Conservation (phyloP, 1,140 invertebrate species). For the Trichonephila clavipes region DNA sequence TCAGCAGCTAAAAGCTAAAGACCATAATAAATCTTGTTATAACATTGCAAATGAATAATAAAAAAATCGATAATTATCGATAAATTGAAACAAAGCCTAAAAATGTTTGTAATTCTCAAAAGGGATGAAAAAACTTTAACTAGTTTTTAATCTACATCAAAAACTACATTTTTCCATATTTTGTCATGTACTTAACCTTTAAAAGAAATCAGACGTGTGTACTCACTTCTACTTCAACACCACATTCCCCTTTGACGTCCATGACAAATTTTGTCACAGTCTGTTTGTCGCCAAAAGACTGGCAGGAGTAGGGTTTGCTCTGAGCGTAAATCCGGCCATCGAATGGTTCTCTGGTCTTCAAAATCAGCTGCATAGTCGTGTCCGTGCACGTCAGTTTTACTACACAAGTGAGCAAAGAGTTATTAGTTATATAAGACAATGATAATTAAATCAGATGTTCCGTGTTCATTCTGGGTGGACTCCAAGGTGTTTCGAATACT, state of each 20-base stretch:
- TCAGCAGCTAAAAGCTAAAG: no score
- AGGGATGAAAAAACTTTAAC: no score
- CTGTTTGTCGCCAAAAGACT: conserved; percentile 81
- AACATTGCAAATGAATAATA: no score
- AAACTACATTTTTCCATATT: no score
- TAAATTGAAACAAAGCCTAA: no score
- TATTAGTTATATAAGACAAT: not conserved
- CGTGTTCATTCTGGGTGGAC: not conserved
- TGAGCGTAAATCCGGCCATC: conserved; percentile 80
- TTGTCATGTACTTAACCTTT: no score
- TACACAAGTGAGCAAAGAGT: not conserved
- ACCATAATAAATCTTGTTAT: no score
- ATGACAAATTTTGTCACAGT: conserved; percentile 81
- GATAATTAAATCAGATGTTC: not conserved
- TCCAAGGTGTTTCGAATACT: no score
- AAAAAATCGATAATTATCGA: no score
- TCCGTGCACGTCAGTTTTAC: conserved; percentile 82
- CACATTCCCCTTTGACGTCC: conserved; percentile 79
- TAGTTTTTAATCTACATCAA: no score
- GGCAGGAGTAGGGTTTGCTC: conserved; percentile 79
- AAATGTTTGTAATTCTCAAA: no score
- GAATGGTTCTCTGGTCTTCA: conserved; percentile 83
- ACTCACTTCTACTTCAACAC: conserved; percentile 73
- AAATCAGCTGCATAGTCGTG: conserved; percentile 81
- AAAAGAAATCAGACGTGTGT: not conserved